Percentiles rank a stretch among this genome's conserved stretches.
Evolutionary conservation across 2,113 vertebrate genomes (phyloP).

Genomic region (Siniperca knerii): DNA sequence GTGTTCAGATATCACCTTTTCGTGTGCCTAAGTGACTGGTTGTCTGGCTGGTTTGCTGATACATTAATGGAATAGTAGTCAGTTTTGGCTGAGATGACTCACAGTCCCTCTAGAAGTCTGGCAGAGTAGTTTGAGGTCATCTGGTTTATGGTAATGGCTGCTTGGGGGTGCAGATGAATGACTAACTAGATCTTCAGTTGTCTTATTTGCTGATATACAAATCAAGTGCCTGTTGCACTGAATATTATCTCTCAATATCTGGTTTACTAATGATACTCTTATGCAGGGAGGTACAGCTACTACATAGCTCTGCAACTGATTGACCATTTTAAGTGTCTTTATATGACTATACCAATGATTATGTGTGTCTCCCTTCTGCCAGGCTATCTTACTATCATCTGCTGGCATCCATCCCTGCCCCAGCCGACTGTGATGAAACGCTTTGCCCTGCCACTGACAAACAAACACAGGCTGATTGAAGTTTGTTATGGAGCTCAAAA

Average conservation of each 20-base stretch:
- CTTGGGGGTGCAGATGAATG: conserved; percentile 1
- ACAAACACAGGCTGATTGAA: conserved; percentile 64
- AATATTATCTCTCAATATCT: background rate
- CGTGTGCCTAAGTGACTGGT: background rate
- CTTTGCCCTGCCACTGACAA: conserved; percentile 47
- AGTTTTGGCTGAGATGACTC: background rate
- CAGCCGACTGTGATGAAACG: conserved; percentile 26
- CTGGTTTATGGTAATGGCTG: background rate
- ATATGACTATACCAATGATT: background rate
- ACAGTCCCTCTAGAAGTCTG: background rate
- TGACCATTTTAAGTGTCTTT: conserved; percentile 7
- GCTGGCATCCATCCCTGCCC: conserved; percentile 22
- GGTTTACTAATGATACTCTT: background rate
- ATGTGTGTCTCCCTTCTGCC: background rate
- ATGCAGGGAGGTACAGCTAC: background rate
- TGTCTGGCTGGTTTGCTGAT: background rate
- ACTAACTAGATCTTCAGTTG: background rate
- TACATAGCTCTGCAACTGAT: too few species aligned
- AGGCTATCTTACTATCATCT: conserved; percentile 16
- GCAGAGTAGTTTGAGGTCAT: background rate
- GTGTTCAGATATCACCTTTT: background rate
- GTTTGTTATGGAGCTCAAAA: conserved; percentile 64
- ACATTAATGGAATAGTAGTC: background rate
- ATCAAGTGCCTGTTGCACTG: background rate
- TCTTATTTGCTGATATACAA: background rate